Evolutionary conservation across 2,113 vertebrate species (phyloP).

Genomic region (Sciurus niger): DNA sequence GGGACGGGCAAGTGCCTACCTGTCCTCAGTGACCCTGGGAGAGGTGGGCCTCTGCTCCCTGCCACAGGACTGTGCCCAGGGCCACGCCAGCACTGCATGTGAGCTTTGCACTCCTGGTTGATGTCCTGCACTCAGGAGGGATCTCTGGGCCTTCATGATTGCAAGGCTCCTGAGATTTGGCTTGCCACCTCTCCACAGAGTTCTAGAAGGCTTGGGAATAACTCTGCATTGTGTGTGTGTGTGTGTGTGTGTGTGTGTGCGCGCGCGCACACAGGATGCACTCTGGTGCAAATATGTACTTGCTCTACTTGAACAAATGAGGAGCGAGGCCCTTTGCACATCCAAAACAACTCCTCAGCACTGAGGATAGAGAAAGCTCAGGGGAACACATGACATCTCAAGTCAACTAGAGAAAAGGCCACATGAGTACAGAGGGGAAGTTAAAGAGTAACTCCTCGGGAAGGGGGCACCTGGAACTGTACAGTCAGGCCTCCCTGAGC

Average conservation of each 20-base stretch:
- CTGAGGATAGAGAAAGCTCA: not conserved
- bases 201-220: not conserved
- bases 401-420: not conserved
- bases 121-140: not conserved
- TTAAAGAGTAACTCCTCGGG: rapidly evolving
- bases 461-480: no score
- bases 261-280: no score
- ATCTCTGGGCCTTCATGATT: not conserved
- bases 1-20: not conserved
- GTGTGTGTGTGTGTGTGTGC: rapidly evolving
- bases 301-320: not conserved
- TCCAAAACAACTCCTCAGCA: not conserved
- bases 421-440: not conserved
- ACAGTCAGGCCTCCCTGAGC: not conserved
- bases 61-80: not conserved
- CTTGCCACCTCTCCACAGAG: not conserved
- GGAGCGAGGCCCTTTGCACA: not conserved
- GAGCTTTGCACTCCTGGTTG: not conserved
- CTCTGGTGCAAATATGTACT: no score
- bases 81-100: rapidly evolving
- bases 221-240: not conserved
- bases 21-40: not conserved
- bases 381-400: not conserved
- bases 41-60: no score
- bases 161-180: not conserved